Evolutionary conservation across 2,113 vertebrate species (phyloP).

Genomic region (Aldabrachelys gigantea): DNA sequence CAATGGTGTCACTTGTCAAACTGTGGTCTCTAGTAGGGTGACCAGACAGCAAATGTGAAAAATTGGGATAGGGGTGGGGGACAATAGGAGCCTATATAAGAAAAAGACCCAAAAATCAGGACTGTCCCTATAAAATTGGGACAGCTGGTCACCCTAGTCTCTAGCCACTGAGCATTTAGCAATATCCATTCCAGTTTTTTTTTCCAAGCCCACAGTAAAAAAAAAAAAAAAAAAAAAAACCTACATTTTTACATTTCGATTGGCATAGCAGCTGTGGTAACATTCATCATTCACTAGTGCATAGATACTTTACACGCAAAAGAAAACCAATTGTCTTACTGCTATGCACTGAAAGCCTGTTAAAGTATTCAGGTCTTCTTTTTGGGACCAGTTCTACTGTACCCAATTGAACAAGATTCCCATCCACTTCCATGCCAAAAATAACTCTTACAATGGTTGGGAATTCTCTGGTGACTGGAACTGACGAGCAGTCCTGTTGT

Average conservation of each 20-base stretch:
- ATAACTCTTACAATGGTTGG: background rate
- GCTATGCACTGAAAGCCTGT: background rate
- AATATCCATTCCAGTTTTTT: background rate
- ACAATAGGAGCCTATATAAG: no score
- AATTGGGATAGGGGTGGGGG: no score
- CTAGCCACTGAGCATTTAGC: fast-evolving
- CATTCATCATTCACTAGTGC: background rate
- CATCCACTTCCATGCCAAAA: background rate
- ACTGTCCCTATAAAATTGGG: no score
- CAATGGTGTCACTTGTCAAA: background rate
- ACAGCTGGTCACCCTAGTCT: background rate
- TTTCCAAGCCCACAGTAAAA: background rate
- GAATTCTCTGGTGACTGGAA: background rate
- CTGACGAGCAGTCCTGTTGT: background rate
- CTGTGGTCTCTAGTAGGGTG: background rate
- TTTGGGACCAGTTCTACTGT: background rate
- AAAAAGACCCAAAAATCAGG: no score
- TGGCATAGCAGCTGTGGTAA: background rate
- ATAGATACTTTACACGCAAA: background rate
- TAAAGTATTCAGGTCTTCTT: background rate
- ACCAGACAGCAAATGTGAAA: no score
- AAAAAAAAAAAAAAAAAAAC: background rate
- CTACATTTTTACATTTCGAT: background rate
- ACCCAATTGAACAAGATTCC: background rate
- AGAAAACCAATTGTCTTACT: background rate